Conservation (phyloP, 2,113 vertebrate species). For the Lamprotornis superbus region DNA sequence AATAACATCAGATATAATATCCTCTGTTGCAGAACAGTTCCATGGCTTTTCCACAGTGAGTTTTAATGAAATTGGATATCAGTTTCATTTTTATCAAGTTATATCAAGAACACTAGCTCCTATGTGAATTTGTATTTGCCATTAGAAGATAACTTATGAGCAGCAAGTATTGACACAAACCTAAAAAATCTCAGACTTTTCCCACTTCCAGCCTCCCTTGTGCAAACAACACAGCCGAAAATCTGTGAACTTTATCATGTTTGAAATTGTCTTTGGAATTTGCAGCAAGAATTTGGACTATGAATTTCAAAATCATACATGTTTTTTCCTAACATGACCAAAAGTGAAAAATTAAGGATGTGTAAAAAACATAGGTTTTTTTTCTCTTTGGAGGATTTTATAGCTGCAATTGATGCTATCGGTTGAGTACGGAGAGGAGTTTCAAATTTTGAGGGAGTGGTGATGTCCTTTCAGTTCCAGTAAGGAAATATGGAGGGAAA, state of each 20-base stretch:
- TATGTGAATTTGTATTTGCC: background rate
- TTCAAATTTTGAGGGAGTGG: background rate
- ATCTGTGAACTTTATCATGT: background rate
- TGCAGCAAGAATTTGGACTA: background rate
- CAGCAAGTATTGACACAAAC: background rate
- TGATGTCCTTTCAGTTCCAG: background rate
- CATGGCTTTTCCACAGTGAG: background rate
- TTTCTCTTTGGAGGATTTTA: background rate
- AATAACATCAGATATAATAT: background rate
- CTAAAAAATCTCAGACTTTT: background rate
- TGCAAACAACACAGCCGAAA: background rate
- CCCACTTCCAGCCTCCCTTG: background rate
- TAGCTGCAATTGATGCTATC: background rate
- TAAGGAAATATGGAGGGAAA: background rate
- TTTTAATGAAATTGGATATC: conserved; percentile 27
- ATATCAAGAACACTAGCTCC: background rate
- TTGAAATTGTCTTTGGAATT: background rate
- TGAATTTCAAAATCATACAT: background rate
- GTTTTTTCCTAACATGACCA: background rate
- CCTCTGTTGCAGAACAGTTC: background rate
- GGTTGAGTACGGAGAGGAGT: background rate
- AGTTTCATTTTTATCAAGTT: background rate
- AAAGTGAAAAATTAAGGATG: background rate
- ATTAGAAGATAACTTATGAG: background rate
- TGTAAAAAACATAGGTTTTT: fast-evolving